phyloP scores from a whole-genome alignment of 2,797 vertebrate species.

The Neostethus bicornis region DNA sequence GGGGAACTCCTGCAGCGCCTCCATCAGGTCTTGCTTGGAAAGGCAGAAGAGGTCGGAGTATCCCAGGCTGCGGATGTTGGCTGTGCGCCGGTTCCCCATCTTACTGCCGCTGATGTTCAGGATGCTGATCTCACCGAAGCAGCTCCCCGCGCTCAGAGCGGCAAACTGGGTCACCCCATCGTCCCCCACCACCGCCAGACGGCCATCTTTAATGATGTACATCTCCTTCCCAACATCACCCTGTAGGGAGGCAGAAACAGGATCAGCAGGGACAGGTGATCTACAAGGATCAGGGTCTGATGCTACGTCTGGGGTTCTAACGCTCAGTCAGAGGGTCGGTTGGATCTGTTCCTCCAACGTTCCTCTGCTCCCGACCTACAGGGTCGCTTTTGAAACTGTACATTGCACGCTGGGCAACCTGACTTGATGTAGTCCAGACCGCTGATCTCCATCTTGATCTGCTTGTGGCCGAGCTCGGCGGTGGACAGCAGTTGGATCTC shows the following conservation, averaged over 20 bases:
- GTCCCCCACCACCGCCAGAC: constrained; percentile 90
- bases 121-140: constrained; percentile 97
- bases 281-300: no score
- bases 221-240: constrained; percentile 97
- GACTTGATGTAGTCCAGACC: no score
- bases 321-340: no score
- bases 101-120: constrained; percentile 96
- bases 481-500: constrained; percentile 74
- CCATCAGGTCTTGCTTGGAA: constrained; percentile 95
- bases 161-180: constrained; percentile 91
- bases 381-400: no score
- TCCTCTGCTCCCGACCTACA: no score
- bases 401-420: no score
- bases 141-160: constrained; percentile 88
- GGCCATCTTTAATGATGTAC: constrained; percentile 98
- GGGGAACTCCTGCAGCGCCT: constrained; percentile 91
- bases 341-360: no score
- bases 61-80: constrained; percentile 93
- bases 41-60: constrained; percentile 97
- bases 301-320: no score
- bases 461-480: constrained; percentile 76
- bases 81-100: constrained; percentile 94
- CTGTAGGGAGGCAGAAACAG: constrained; percentile 27
- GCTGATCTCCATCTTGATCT: constrained; percentile 85
- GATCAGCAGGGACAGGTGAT: no score